A percentile compares a stretch with the other conserved stretches of the same genome.
Evolutionary conservation across 1,140 invertebrate genomes (phyloP).

Genomic region (Drosophila biarmipes): DNA sequence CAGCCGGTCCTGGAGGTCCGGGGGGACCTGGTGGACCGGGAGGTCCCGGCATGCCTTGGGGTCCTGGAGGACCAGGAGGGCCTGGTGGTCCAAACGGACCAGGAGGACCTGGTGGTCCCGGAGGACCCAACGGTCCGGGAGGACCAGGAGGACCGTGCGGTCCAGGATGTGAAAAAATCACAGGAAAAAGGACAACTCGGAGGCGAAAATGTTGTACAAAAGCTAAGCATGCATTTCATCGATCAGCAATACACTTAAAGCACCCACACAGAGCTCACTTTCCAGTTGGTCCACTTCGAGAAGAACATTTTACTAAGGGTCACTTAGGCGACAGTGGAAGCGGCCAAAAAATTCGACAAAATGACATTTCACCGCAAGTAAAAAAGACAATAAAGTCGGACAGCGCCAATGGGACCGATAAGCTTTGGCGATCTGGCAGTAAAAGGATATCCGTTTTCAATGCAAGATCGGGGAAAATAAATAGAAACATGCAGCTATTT

Average conservation of each 20-base stretch:
- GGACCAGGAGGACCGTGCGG: conserved; percentile 1
- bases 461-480: neutral
- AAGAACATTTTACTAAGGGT: neutral
- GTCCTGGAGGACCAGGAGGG: conserved; percentile 3
- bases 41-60: conserved; percentile 1
- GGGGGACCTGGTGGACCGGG: neutral
- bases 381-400: neutral
- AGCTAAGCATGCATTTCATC: neutral
- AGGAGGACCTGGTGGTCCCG: neutral
- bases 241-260: neutral
- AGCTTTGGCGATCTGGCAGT: neutral
- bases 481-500: neutral
- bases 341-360: neutral
- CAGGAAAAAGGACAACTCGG: neutral
- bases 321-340: neutral
- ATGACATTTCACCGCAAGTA: neutral
- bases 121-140: neutral
- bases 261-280: neutral
- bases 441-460: neutral
- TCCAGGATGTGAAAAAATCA: neutral
- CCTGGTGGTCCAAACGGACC: neutral
- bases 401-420: neutral
- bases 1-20: neutral
- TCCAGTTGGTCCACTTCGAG: neutral
- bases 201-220: neutral